Evolutionary conservation across 2,113 vertebrate genomes (phyloP).

Genomic region (Halcyon senegalensis): DNA sequence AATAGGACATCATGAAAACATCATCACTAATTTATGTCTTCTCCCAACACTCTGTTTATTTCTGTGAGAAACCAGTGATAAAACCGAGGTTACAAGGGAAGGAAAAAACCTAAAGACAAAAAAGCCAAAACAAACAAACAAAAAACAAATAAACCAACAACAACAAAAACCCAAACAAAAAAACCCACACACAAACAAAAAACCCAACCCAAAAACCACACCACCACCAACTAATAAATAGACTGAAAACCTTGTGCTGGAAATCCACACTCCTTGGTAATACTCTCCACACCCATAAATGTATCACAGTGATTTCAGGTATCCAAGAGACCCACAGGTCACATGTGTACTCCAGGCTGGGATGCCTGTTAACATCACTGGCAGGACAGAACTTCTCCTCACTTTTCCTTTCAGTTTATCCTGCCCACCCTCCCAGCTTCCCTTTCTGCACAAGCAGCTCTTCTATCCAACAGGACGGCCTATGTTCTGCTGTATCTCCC

Average conservation of each 20-base stretch:
- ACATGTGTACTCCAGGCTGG: neutral
- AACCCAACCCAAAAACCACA: neutral
- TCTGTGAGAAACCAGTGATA: neutral
- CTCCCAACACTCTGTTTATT: neutral
- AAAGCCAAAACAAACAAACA: too few species aligned
- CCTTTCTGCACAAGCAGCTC: fast-evolving
- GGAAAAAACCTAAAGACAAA: neutral
- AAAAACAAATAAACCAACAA: too few species aligned
- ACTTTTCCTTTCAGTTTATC: neutral
- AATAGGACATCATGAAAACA: constrained; percentile 4
- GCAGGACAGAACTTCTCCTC: neutral
- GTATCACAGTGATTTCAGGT: neutral
- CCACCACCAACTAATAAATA: neutral
- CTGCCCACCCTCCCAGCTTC: neutral
- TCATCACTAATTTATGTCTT: neutral
- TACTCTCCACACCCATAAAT: neutral
- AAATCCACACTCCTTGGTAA: neutral
- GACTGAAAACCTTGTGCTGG: neutral
- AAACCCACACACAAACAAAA: neutral
- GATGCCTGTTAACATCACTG: fast-evolving
- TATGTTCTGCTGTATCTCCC: neutral
- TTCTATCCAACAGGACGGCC: neutral
- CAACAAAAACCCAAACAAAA: neutral
- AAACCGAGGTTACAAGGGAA: neutral
- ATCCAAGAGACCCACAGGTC: neutral